Percentiles rank a stretch among this genome's conserved stretches.
phyloP scores from a whole-genome alignment of 2,797 vertebrate species.

The Gobio occitaniae region DNA sequence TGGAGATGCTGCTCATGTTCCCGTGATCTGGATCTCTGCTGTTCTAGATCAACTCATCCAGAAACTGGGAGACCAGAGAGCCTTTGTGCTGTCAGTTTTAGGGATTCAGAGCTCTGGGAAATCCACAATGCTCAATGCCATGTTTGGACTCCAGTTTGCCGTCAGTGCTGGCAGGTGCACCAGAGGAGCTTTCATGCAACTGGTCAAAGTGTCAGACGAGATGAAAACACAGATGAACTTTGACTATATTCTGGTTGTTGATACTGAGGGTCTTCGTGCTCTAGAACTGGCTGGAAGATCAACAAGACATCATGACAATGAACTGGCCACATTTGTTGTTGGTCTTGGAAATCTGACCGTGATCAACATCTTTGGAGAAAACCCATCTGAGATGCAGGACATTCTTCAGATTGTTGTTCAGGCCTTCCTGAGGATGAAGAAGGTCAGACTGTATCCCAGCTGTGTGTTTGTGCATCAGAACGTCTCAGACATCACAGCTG shows the following conservation, averaged over 20 bases:
- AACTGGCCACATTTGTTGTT: neutral
- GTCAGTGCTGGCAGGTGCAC: conserved; percentile 1
- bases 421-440: neutral
- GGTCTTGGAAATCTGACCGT: neutral
- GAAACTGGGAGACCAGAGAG: neutral
- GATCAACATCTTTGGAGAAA: neutral
- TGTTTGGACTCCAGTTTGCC: conserved; percentile 14
- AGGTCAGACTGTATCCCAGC: neutral
- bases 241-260: neutral
- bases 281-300: neutral
- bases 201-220: neutral
- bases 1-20: conserved; percentile 21
- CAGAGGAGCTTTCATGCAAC: conserved; percentile 17
- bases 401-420: neutral
- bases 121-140: neutral
- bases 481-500: conserved; percentile 69
- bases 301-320: neutral
- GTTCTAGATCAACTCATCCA: neutral
- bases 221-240: neutral
- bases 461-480: conserved; percentile 65
- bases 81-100: neutral
- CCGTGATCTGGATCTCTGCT: neutral
- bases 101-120: neutral
- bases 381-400: accelerated
- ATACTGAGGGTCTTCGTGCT: neutral